These are phyloP conservation scores for Melipona beecheii DNA, from an alignment of 2,888 invertebrate genomes.

Conservation along the genomic window DNA sequence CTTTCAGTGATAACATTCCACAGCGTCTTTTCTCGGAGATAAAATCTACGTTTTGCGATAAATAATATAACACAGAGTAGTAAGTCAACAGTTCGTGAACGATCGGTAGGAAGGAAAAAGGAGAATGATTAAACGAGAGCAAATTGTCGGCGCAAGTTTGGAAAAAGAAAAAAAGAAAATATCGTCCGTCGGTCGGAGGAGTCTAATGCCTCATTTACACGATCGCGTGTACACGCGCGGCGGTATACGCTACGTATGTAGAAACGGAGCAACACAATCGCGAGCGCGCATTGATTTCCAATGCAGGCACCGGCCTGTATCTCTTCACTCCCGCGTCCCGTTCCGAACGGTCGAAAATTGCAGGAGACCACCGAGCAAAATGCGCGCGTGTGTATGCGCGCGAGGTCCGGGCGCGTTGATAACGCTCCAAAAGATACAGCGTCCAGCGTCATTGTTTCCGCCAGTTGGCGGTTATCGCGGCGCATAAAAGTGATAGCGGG, in stretches of 20 bases:
- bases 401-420: slow-evolving; percentile 29
- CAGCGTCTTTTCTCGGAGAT: no score
- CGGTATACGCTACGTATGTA: no score
- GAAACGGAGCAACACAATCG: slow-evolving; percentile 20
- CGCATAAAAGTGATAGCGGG: slow-evolving; percentile 53
- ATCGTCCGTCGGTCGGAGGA: not conserved
- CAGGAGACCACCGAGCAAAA: not conserved
- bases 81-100: no score
- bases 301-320: not conserved
- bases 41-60: no score
- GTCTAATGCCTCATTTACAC: not conserved
- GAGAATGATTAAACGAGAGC: not conserved
- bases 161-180: not conserved
- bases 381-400: not conserved
- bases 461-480: slow-evolving; percentile 53
- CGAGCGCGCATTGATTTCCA: slow-evolving; percentile 24
- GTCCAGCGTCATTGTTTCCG: slow-evolving; percentile 48
- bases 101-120: no score
- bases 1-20: no score
- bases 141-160: not conserved
- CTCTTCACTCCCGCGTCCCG: slow-evolving; percentile 3
- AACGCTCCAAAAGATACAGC: slow-evolving; percentile 34
- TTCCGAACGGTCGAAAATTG: slow-evolving; percentile 17
- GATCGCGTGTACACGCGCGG: not conserved
- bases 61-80: no score